A percentile compares a stretch with the other conserved stretches of the same genome.
Evolutionary conservation across 2,113 vertebrate genomes (phyloP).

Genomic region (Furnarius figulus): DNA sequence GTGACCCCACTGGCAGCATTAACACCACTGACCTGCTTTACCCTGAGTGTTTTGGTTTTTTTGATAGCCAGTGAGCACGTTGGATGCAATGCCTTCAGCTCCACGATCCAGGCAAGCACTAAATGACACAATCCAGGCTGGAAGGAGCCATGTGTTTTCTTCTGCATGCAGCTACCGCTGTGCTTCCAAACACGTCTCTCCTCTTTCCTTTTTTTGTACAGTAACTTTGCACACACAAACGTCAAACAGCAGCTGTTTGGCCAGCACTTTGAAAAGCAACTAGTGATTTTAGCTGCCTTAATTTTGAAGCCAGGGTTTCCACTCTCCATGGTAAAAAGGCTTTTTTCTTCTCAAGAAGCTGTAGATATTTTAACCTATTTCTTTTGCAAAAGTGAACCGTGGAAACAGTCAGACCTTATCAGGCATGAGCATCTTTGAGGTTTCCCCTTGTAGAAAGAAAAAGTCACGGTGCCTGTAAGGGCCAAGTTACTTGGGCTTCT

Average conservation of each 20-base stretch:
- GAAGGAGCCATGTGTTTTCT: conserved; percentile 10
- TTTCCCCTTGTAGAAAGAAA: background rate
- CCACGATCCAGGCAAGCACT: background rate
- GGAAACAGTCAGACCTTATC: background rate
- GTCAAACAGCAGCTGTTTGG: conserved; percentile 53
- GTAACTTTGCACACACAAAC: conserved; percentile 13
- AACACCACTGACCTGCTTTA: background rate
- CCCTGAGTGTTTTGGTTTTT: accelerated
- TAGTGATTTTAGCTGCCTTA: background rate
- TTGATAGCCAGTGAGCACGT: accelerated
- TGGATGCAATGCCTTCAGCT: background rate
- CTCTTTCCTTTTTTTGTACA: background rate
- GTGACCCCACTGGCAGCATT: background rate
- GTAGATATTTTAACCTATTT: background rate
- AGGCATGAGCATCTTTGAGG: background rate
- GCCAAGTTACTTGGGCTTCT: background rate
- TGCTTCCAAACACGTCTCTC: conserved; percentile 12
- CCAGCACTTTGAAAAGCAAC: background rate
- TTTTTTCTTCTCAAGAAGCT: background rate
- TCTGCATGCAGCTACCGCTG: background rate
- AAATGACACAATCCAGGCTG: background rate
- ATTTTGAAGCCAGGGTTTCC: background rate
- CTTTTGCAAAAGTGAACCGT: background rate
- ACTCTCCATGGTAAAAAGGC: background rate
- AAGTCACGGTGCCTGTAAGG: background rate